Conservation (phyloP, 2,888 invertebrate genomes). For the Lasioglossum lativentre region DNA sequence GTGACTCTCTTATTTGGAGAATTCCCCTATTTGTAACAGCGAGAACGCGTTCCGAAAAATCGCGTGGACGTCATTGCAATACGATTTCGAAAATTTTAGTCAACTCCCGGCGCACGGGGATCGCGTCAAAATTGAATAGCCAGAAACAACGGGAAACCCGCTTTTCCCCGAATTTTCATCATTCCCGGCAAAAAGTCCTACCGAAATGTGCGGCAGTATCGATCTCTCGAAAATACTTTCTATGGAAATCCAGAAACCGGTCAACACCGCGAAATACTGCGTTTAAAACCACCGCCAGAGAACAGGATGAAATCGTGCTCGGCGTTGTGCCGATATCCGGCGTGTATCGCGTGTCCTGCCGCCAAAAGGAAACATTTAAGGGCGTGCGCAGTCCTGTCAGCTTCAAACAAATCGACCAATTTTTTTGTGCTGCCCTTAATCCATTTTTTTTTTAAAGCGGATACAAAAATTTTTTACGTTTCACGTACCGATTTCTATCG, state of each 20-base stretch:
- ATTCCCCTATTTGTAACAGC: no score
- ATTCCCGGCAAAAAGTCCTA: neutral
- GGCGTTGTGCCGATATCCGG: neutral
- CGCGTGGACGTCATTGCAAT: neutral
- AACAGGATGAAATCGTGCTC: neutral
- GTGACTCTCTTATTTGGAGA: neutral
- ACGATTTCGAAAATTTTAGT: slow-evolving; percentile 4
- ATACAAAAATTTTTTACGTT: neutral
- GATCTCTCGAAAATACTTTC: neutral
- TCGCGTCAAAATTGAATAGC: neutral
- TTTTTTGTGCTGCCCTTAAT: neutral
- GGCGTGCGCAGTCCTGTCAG: neutral
- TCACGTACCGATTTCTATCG: no score
- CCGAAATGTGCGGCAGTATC: neutral
- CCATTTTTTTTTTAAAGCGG: neutral
- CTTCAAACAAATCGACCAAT: neutral
- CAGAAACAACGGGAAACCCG: neutral
- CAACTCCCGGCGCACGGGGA: neutral
- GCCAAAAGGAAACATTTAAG: neutral
- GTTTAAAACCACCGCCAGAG: neutral
- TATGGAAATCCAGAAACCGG: slow-evolving; percentile 28
- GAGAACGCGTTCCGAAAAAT: neutral
- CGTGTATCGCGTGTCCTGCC: neutral
- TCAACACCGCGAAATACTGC: neutral
- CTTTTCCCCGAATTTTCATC: neutral